Conservation (phyloP, 2,797 vertebrate genomes). For the Coregonus ussuriensis region DNA sequence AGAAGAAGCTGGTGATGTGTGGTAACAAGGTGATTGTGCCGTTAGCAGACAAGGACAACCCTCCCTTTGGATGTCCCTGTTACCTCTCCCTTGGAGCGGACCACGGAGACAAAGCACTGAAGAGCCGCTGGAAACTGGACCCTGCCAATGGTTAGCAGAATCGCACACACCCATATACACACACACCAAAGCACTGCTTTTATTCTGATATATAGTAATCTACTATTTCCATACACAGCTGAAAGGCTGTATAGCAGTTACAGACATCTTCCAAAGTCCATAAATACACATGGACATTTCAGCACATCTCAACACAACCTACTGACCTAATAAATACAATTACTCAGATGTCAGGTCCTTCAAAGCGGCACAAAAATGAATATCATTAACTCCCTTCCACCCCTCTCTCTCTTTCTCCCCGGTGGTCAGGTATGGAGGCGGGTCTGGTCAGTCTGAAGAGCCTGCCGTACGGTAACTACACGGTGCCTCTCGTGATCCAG, state of each 20-base stretch:
- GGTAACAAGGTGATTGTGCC: conserved; percentile 52
- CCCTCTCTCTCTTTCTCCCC: neutral
- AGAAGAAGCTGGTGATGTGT: conserved; percentile 64
- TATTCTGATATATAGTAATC: neutral
- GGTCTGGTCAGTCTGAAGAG: conserved; percentile 65
- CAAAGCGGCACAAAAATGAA: too few species aligned
- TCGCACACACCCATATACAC: neutral
- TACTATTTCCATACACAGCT: neutral
- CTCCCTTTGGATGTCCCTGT: conserved; percentile 75
- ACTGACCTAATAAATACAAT: neutral
- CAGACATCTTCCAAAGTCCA: neutral
- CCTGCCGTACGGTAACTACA: conserved; percentile 74
- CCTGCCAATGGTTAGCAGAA: conserved; percentile 67
- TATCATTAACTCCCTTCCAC: neutral
- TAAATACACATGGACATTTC: neutral
- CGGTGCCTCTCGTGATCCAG: conserved; percentile 71
- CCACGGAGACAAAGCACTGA: conserved; percentile 31
- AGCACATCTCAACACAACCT: neutral
- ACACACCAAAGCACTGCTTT: neutral
- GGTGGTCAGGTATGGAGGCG: conserved; percentile 64
- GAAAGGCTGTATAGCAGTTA: neutral
- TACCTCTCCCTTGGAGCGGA: conserved; percentile 61
- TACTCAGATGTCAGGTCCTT: neutral
- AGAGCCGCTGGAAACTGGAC: conserved; percentile 73
- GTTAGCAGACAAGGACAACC: conserved; percentile 60